Evolutionary conservation across 2,113 vertebrate species (phyloP).

Genomic region (Embiotoca jacksoni): DNA sequence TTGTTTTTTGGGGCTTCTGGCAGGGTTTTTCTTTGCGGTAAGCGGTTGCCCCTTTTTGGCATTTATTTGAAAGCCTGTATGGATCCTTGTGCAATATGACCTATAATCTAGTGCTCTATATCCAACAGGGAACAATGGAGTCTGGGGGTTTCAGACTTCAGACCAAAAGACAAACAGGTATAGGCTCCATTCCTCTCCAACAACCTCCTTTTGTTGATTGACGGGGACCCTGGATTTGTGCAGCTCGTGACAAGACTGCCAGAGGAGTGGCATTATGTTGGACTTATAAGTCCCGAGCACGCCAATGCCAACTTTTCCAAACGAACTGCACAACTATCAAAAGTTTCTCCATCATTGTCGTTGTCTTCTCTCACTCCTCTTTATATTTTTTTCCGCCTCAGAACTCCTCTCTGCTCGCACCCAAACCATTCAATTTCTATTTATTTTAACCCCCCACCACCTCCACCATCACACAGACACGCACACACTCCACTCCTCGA

Average conservation of each 20-base stretch:
- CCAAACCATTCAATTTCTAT: slow-evolving; percentile 87
- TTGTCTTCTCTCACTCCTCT: slow-evolving; percentile 77
- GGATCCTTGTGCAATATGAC: slow-evolving; percentile 40
- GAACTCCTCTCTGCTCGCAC: slow-evolving; percentile 83
- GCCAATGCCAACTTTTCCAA: slow-evolving; percentile 82
- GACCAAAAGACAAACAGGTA: slow-evolving; percentile 70
- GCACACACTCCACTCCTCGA: not conserved
- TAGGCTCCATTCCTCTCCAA: slow-evolving; percentile 67
- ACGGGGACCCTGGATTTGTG: slow-evolving; percentile 72
- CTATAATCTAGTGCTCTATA: slow-evolving; percentile 47
- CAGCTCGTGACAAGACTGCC: slow-evolving; percentile 77
- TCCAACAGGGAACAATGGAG: slow-evolving; percentile 40
- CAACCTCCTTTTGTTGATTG: slow-evolving; percentile 77
- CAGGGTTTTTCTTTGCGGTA: slow-evolving; percentile 10
- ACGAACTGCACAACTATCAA: slow-evolving; percentile 84
- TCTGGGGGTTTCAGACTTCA: slow-evolving; percentile 47
- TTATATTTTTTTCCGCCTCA: slow-evolving; percentile 84
- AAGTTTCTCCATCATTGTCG: slow-evolving; percentile 87
- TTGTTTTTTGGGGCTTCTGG: not conserved
- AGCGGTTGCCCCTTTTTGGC: slow-evolving; percentile 19
- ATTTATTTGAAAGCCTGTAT: slow-evolving; percentile 35
- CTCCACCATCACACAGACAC: not conserved
- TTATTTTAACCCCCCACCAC: slow-evolving; percentile 69
- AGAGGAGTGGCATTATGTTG: slow-evolving; percentile 79
- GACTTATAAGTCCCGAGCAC: slow-evolving; percentile 73